These are phyloP conservation scores for Bolinopsis microptera DNA, from an alignment of 37 sponge, comb jelly and placozoan species.

Conservation along the genomic window DNA sequence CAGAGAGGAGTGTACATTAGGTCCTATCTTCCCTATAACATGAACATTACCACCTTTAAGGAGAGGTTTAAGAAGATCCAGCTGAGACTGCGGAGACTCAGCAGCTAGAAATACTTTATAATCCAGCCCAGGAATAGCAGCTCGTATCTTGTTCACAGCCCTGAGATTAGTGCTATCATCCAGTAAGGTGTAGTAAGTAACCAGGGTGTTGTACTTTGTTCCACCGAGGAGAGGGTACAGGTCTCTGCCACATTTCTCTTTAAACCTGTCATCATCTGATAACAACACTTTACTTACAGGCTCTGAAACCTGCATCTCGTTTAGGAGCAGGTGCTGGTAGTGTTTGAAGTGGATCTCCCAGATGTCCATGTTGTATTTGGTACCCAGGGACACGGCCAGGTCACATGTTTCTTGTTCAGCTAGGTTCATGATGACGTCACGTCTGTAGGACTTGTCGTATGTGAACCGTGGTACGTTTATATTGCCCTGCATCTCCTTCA, in stretches of 20 bases:
- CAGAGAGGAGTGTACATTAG: constrained; percentile 15
- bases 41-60: constrained; percentile 34
- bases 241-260: not conserved
- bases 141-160: not conserved
- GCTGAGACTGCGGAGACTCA: not conserved
- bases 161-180: not conserved
- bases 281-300: not conserved
- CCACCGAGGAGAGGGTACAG: constrained; percentile 7
- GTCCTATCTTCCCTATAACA: constrained; percentile 27
- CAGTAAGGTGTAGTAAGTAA: not conserved
- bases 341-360: constrained; percentile 46
- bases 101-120: constrained; percentile 45
- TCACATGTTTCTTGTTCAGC: not conserved
- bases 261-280: not conserved
- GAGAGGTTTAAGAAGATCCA: not conserved
- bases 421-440: not conserved
- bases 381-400: not conserved
- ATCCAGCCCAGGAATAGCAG: constrained; percentile 23
- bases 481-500: constrained; percentile 14
- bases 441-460: constrained; percentile 46
- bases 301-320: not conserved
- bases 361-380: constrained; percentile 35
- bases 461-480: constrained; percentile 55
- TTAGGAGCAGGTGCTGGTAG: not conserved
- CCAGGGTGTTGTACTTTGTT: constrained; percentile 12